A percentile compares a stretch with the other conserved stretches of the same genome.
Conservation (phyloP, 2,113 vertebrate genomes). For the Thalassoma bifasciatum region DNA sequence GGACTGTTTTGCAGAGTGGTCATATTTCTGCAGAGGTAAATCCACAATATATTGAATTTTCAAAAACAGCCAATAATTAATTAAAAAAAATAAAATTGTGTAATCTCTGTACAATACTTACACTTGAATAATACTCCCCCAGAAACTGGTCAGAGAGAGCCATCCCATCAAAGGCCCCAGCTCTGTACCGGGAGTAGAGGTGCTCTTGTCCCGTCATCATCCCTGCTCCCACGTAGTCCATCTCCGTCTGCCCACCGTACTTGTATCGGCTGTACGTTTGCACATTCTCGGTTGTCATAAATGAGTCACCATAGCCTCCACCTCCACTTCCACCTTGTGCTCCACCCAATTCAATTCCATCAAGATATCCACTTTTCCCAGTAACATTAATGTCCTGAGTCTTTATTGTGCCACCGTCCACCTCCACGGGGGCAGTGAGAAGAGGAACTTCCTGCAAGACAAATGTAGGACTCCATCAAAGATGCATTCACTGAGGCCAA, state of each 20-base stretch:
- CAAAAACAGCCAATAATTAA: too few species aligned
- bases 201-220: slow-evolving; percentile 30
- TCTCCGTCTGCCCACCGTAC: neutral
- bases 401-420: neutral
- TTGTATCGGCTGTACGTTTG: slow-evolving; percentile 29
- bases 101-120: slow-evolving; percentile 52
- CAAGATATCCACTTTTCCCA: neutral
- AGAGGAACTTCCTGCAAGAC: slow-evolving; percentile 66
- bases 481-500: neutral
- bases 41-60: too few species aligned
- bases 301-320: neutral
- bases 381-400: neutral
- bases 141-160: slow-evolving; percentile 75
- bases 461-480: slow-evolving; percentile 8
- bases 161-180: slow-evolving; percentile 52
- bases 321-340: slow-evolving; percentile 10
- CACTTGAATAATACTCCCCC: slow-evolving; percentile 73
- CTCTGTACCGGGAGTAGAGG: neutral
- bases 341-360: neutral
- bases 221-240: neutral
- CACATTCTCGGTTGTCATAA: slow-evolving; percentile 25
- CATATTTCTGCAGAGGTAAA: slow-evolving; percentile 86
- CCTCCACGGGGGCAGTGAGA: slow-evolving; percentile 34
- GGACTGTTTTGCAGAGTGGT: slow-evolving; percentile 72
- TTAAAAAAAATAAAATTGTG: too few species aligned